Evolutionary conservation across 2,888 invertebrate species (phyloP), one percentile per base, ranked within the genome.

Genomic region (Sacculina carcini): DNA sequence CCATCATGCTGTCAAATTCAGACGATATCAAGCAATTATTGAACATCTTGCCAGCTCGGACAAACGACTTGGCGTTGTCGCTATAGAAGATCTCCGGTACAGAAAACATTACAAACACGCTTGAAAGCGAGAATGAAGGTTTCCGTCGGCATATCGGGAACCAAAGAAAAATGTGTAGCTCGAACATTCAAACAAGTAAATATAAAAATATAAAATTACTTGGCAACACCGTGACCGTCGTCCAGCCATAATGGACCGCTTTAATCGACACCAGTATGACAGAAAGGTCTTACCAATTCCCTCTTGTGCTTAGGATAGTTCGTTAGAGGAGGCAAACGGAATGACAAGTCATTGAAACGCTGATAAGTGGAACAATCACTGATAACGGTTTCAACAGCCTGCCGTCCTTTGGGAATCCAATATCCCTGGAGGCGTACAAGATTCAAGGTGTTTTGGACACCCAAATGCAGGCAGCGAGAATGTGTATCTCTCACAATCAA

Each of bases 31-130:
- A 23, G 6, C 26, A n/a, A 4, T 21, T 26, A 3, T 14, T 6
- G 10, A 50, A 9, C 16, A 50, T 16, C 19, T 39, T 14, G 12
- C 38, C 39, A 16, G 39, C 50, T 19, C 40, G 19, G 5, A 24
- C 14, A 21, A 50, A 50, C 9, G 50, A 39, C 10, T n/a, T 50
- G 5, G 50, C 16, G 23, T 50, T 38, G 26, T 50, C 50, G 3
- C 14, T 28, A n/a, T 50, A 42, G 26, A 50, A 28, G 40, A 12
- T 21, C 10, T 21, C 16, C 10, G 50, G 50, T 16, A 50, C 21
- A 23, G 19, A 39, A 42, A 5, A 44, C 28, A 42, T 50, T 42
- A 28, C 21, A 21, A 34, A 50, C 38, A 3, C 40, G n/a, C n/a
- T n/a, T 14, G 6, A 48, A 48, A 14, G 48, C 48, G 7, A 29